A percentile compares a stretch with the other conserved stretches of the same genome.
Evolutionary conservation across 2,797 vertebrate genomes (phyloP).

Genomic region (Pristis pectinata): DNA sequence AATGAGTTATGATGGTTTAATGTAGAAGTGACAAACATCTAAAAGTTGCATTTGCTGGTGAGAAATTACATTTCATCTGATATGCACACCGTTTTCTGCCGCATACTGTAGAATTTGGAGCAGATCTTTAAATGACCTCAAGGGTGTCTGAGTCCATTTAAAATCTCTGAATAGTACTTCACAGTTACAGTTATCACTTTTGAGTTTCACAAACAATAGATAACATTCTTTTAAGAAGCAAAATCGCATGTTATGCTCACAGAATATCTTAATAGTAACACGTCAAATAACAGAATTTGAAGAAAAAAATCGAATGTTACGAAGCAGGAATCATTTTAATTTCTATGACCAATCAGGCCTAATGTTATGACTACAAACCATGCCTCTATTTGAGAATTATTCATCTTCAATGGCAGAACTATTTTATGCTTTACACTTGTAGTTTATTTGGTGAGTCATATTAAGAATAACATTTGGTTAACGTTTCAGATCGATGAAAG

Average conservation of each 20-base stretch:
- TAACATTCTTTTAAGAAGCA: not conserved
- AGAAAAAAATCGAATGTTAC: not conserved
- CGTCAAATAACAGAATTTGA: not conserved
- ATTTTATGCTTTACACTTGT: not conserved
- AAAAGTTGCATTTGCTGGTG: not conserved
- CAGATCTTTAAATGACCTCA: not conserved
- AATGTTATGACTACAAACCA: not conserved
- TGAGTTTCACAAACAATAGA: not conserved
- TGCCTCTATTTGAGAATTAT: not conserved
- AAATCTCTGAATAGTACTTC: not conserved
- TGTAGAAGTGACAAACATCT: not conserved
- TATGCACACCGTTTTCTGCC: not conserved
- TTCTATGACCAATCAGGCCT: not conserved
- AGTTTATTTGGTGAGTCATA: not conserved
- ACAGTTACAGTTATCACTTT: not conserved
- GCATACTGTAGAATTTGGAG: not conserved
- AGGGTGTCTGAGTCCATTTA: not conserved
- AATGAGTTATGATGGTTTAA: slow-evolving; percentile 17
- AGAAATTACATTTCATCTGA: not conserved
- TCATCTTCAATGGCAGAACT: not conserved
- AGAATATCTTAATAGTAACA: not conserved
- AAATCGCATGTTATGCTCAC: not conserved
- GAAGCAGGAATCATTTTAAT: not conserved
- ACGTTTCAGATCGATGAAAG: too few relatives aligned
- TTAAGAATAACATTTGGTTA: too few relatives aligned